These are phyloP conservation scores for Ephialtes manifestator DNA, from an alignment of 2,888 invertebrate species.

Conservation along the genomic window DNA sequence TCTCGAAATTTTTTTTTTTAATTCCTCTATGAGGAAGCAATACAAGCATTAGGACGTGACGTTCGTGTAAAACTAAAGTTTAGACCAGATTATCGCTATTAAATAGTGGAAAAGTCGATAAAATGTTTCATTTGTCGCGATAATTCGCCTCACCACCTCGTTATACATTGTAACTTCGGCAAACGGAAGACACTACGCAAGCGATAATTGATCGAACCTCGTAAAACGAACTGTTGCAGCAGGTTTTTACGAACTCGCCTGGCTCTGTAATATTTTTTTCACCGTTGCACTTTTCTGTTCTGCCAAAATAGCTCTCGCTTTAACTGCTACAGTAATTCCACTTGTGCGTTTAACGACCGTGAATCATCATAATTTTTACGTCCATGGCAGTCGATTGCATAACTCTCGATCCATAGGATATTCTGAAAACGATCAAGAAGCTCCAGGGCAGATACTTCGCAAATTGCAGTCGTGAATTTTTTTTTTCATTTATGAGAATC, in stretches of 20 bases:
- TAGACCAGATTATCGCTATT: no score
- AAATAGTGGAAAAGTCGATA: not conserved
- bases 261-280: not conserved
- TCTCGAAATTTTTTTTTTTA: no score
- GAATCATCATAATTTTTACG: constrained; percentile 8
- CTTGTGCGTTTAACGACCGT: not conserved
- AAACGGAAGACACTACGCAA: not conserved
- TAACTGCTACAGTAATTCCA: not conserved
- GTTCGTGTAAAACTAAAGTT: no score
- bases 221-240: constrained; percentile 27
- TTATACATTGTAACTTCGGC: not conserved
- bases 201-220: constrained; percentile 17
- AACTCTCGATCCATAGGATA: not conserved
- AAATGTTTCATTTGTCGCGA: no score
- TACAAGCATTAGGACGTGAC: no score
- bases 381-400: not conserved
- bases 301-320: not conserved
- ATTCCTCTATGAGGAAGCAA: no score
- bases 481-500: not conserved
- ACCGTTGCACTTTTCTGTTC: not conserved
- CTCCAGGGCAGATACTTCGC: not conserved
- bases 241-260: not conserved
- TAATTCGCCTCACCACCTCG: not conserved
- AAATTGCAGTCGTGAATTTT: not conserved
- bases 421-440: not conserved